phyloP scores from a whole-genome alignment of 2,797 vertebrate genomes.

The Scolopax rusticola region DNA sequence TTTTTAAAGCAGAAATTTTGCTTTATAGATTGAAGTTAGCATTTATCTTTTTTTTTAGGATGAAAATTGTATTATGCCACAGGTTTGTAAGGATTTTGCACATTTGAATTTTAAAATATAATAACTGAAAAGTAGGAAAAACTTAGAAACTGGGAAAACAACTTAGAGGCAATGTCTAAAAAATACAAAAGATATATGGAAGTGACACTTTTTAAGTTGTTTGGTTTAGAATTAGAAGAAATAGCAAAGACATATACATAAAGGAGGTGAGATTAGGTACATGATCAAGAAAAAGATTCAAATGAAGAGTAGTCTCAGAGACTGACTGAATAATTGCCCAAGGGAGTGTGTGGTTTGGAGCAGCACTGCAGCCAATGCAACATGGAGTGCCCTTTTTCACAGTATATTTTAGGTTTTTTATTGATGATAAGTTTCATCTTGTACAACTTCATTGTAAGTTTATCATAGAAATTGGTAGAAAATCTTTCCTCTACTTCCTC shows the following conservation, averaged over 20 bases:
- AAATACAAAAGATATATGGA: not conserved
- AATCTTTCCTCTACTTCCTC: not conserved
- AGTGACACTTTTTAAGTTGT: not conserved
- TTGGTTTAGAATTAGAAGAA: not conserved
- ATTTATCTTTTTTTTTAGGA: not conserved
- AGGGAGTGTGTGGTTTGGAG: not conserved
- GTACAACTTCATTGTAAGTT: not conserved
- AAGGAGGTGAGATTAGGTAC: not conserved
- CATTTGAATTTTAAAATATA: conserved; percentile 34
- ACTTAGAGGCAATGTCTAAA: not conserved
- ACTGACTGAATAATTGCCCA: not conserved
- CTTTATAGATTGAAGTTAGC: not conserved
- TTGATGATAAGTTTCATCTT: not conserved
- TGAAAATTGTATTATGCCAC: not conserved
- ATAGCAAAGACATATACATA: not conserved
- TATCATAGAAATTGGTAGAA: not conserved
- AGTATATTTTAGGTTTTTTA: not conserved
- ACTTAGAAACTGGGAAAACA: not conserved
- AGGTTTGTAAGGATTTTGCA: not conserved
- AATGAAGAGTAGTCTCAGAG: not conserved
- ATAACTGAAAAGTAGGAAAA: not conserved
- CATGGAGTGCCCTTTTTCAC: not conserved
- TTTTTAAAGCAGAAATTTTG: not conserved
- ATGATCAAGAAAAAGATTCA: not conserved
- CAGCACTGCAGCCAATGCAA: not conserved